Conservation (phyloP, 2,797 vertebrate genomes). For the Emydoidea blandingii region DNA sequence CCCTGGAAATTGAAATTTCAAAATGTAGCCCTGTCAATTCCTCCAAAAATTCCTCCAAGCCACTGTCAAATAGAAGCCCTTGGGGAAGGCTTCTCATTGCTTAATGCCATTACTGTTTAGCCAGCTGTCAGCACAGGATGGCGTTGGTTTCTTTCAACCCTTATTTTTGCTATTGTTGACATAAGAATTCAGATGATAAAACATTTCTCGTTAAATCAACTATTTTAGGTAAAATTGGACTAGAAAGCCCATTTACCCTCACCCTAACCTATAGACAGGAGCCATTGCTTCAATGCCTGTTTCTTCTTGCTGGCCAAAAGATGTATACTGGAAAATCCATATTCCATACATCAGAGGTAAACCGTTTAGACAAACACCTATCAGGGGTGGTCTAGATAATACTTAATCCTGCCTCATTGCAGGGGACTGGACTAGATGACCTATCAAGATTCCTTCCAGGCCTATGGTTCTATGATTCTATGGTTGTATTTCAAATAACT, state of each 20-base stretch:
- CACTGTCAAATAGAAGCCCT: slow-evolving; percentile 1
- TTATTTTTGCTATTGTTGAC: background rate
- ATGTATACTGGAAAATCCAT: background rate
- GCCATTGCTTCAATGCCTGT: background rate
- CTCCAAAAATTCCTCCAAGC: slow-evolving; percentile 37
- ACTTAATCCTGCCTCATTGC: background rate
- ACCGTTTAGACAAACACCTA: background rate
- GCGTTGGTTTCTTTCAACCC: background rate
- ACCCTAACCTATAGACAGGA: background rate
- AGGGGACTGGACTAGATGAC: background rate
- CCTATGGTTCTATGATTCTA: background rate
- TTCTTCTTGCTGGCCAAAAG: background rate
- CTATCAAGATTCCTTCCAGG: background rate
- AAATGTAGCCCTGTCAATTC: slow-evolving; percentile 7
- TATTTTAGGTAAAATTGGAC: background rate
- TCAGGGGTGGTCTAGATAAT: background rate
- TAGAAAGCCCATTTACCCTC: background rate
- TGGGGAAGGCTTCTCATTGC: slow-evolving; percentile 27
- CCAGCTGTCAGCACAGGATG: slow-evolving; percentile 28
- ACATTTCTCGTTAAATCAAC: background rate
- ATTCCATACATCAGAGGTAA: background rate
- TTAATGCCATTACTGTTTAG: background rate
- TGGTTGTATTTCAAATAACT: background rate
- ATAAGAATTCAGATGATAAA: background rate
- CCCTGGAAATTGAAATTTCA: slow-evolving; percentile 18